Evolutionary conservation across 2,113 vertebrate genomes (phyloP).

Genomic region (Taurulus bubalis): DNA sequence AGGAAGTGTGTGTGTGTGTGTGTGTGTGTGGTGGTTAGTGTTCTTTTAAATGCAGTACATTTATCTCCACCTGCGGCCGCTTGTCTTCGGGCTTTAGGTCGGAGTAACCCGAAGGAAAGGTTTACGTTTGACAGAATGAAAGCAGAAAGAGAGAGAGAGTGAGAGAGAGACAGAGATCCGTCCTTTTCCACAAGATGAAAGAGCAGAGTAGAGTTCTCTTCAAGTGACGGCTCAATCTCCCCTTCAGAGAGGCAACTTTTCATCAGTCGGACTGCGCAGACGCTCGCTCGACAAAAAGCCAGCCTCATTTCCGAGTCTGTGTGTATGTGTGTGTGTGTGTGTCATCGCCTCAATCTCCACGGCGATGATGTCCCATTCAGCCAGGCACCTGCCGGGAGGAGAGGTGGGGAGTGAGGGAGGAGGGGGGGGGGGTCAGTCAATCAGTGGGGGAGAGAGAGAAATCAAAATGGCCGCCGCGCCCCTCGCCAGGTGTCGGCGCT

Average conservation of each 20-base stretch:
- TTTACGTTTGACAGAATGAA: constrained; percentile 61
- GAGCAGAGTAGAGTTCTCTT: constrained; percentile 48
- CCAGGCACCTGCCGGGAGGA: constrained; percentile 68
- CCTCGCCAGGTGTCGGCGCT: constrained; percentile 61
- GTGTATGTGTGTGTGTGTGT: background rate
- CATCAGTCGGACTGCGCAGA: constrained; percentile 34
- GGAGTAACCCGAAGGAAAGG: constrained; percentile 50
- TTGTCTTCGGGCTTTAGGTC: constrained; percentile 37
- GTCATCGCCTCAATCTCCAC: constrained; percentile 64
- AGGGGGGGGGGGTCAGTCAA: constrained; percentile 29
- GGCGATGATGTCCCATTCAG: constrained; percentile 67
- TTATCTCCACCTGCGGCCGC: constrained; percentile 45
- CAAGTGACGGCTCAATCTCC: constrained; percentile 58
- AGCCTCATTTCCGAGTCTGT: constrained; percentile 43
- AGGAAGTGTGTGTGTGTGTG: constrained; percentile 17
- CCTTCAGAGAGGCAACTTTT: constrained; percentile 44
- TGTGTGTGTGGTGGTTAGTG: background rate
- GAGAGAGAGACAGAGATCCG: constrained; percentile 21
- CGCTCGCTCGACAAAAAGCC: constrained; percentile 43
- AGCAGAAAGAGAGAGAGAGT: constrained; percentile 9
- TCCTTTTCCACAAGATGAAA: constrained; percentile 48
- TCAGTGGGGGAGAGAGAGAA: constrained; percentile 38
- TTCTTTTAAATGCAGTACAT: constrained; percentile 53
- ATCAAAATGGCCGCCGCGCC: constrained; percentile 41
- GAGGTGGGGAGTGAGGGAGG: constrained; percentile 41